These are phyloP conservation scores for Chymomyza caudatula DNA, from an alignment of 2,888 invertebrate species.

Conservation along the genomic window DNA sequence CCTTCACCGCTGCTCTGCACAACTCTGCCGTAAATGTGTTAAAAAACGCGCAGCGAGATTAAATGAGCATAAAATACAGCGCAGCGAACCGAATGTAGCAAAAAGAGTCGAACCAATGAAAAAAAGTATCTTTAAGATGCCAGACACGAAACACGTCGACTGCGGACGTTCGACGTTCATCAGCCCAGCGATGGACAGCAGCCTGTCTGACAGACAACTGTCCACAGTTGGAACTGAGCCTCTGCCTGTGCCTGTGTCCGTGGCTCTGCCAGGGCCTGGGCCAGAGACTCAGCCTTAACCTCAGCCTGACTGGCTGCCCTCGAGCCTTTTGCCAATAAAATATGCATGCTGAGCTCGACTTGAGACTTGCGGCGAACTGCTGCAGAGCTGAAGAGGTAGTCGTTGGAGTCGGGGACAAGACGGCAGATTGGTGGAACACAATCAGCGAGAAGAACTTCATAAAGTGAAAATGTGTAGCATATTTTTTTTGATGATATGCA, in stretches of 20 bases:
- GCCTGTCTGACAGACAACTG: slow-evolving; percentile 33
- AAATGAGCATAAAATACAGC: slow-evolving; percentile 71
- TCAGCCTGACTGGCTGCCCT: slow-evolving; percentile 23
- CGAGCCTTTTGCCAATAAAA: slow-evolving; percentile 59
- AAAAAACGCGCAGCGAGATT: slow-evolving; percentile 67
- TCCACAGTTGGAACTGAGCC: slow-evolving; percentile 33
- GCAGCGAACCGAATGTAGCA: slow-evolving; percentile 40
- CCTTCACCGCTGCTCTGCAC: background rate
- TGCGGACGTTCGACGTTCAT: slow-evolving; percentile 52
- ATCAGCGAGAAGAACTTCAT: slow-evolving; percentile 51
- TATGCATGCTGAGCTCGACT: slow-evolving; percentile 60
- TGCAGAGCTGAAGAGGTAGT: slow-evolving; percentile 5
- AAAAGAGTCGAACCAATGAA: slow-evolving; percentile 29
- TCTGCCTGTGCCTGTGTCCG: slow-evolving; percentile 19
- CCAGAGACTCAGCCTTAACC: background rate
- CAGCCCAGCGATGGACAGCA: slow-evolving; percentile 26
- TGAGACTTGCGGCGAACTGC: slow-evolving; percentile 40
- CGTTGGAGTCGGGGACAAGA: background rate
- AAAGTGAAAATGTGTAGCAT: slow-evolving; percentile 68
- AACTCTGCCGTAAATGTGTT: slow-evolving; percentile 59
- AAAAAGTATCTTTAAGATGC: slow-evolving; percentile 60
- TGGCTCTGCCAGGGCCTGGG: slow-evolving; percentile 5
- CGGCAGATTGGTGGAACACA: slow-evolving; percentile 8
- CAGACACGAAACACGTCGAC: slow-evolving; percentile 63
- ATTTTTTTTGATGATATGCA: slow-evolving; percentile 49